Evolutionary conservation across 2,888 invertebrate genomes (phyloP), one percentile per base, ranked within the genome.

Genomic region (Phlogophora meticulosa): DNA sequence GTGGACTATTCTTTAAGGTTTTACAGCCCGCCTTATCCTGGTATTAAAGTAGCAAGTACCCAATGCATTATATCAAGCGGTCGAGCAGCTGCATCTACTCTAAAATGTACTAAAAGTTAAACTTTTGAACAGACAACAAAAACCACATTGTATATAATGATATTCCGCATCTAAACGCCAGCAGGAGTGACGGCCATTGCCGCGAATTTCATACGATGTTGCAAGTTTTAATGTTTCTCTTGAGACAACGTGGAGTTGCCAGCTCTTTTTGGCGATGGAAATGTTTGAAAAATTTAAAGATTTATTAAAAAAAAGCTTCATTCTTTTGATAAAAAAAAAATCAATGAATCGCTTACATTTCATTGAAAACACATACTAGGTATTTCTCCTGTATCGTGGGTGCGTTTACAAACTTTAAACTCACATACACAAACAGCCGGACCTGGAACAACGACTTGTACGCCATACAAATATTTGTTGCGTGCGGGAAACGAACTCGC

Each of bases 71-170:
- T 22, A 53, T 36, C 40, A 76, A 70, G 43, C n/a, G 46, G 2
- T 9, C 13, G 4, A n/a, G 17, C 65, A 28, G 59, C 74, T 78
- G 61, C 61, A 72, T 58, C 40, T 32, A 15, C 55, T 38, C 51
- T 43, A 56, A 38, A 53, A 57, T 53, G 34, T 42, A 42, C 22
- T 36, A 15, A 72, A 73, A 68, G n/a, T 51, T 46, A 59, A 72
- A 61, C 34, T 59, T 61, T 48, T 24, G 42, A 40, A 59, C 45
- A 48, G 45, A 62, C 61, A 56, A 59, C 72, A 56, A 78, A 76
- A 76, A 62, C 68, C 68, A 76, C 75, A 76, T 48, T 78, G 75
- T 76, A 48, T 40, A 67, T 56, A 66, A 76, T 73, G 45, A 75
- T 73, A 78, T 68, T 68, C 36, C 38, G 56, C 59, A 62, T 28